Conservation (phyloP, 2,797 vertebrate genomes). For the Percopsis omiscomaycus region DNA sequence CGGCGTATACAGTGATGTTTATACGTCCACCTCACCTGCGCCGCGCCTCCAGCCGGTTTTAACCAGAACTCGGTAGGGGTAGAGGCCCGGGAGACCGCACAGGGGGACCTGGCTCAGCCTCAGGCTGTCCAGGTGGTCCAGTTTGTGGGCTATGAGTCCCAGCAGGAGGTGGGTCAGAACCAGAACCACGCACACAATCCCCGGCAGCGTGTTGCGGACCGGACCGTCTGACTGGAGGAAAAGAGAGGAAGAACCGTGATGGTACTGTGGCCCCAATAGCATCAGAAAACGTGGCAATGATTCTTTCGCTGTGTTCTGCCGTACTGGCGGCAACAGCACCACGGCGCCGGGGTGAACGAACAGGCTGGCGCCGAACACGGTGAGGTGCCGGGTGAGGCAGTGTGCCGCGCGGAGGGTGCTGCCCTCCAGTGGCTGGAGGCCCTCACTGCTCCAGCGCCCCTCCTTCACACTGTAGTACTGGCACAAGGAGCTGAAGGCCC, state of each 20-base stretch:
- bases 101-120: constrained; percentile 73
- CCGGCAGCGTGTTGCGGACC: constrained; percentile 64
- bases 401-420: constrained; percentile 72
- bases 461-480: constrained; percentile 73
- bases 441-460: constrained; percentile 76
- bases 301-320: not conserved
- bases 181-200: constrained; percentile 74
- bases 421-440: constrained; percentile 74
- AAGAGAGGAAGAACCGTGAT: not conserved
- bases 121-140: constrained; percentile 79
- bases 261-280: not conserved
- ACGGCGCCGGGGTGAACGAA: constrained; percentile 80
- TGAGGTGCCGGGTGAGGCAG: constrained; percentile 81
- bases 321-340: constrained; percentile 76
- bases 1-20: too few species aligned
- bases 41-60: constrained; percentile 81
- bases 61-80: constrained; percentile 79
- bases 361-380: constrained; percentile 82
- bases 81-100: constrained; percentile 75
- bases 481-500: constrained; percentile 81
- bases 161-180: constrained; percentile 75
- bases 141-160: constrained; percentile 77
- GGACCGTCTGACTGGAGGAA: constrained; percentile 65
- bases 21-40: constrained; percentile 67
- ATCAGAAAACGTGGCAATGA: too few species aligned